Base-by-base conservation (phyloP, 2,797 vertebrate species). In the Leptodactylus fallax region DNA sequence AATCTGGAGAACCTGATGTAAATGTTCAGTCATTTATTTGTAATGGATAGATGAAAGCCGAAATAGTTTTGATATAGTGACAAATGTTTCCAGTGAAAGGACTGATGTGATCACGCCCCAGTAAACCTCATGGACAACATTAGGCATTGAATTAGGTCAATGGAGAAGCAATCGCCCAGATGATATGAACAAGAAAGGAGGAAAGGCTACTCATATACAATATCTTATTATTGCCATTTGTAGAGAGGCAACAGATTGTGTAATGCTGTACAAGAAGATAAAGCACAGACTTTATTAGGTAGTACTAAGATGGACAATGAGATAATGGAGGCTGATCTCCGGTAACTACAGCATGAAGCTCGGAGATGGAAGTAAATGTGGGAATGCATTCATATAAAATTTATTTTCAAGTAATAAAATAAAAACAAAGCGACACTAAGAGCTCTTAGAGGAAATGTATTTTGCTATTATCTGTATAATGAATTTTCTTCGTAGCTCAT, bases 81-180 rank as follows among this genome's bases (percentile, higher is more conserved):
- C 83, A 85, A 61, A 78, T 85, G 71, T 63, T 85, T 78, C 83
- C 71, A 85, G 83, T 78, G 47, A 78, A 53, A 85, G 56, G 71
- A 85, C 72, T 77, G 83, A 84, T 84, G 25, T 55, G 69, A 77
- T 76, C 58, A 77, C 21, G 74, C 71, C 55, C 83, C 71, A 58
- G 74, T 63, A 60, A 85, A 27, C 56, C 83, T 85, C 56, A 53
- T 85, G 83, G 83, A 76, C 58, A 85, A 78, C 83, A 85, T 85
- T 85, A 65, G 58, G 74, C 83, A 77, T 85, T 77, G 74, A 85
- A 85, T 77, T 77, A 85, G 83, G 71, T 76, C 83, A 85, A 85
- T 85, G 83, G 58, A 85, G 58, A 85, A 85, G 55, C 56, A 85
- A 85, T 85, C 25, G 83, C 47, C 72, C 72, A 76, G 72, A 78